Evolutionary conservation across 2,888 invertebrate genomes (phyloP), one percentile per base, ranked within the genome.

Genomic region (Neoitamus cyanurus): DNA sequence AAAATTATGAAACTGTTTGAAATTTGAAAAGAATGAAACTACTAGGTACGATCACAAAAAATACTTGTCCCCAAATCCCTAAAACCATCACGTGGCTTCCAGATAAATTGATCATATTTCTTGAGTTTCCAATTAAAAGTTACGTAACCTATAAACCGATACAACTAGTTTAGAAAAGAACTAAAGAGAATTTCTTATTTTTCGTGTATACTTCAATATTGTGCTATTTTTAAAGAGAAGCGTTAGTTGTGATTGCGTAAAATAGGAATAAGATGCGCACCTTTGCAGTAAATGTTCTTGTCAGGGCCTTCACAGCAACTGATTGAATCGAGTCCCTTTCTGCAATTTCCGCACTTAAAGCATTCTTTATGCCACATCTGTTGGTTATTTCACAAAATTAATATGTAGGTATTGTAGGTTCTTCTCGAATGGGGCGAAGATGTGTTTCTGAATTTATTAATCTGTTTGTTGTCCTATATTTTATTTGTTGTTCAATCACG

Each of bases 211-310:
- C 20, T 58, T 58, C 25, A 58, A 58, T 20, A 58, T 58, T 58
- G 6, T 25, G 58, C 58, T 58, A 58, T n/a, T n/a, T n/a, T 58
- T 58, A 9, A 9, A 58, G 25, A 58, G 25, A 58, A 58, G 58
- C 25, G 20, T 58, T 58, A 58, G 58, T 58, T 58, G 7, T 20
- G 25, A 3, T 58, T 58, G 58, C 58, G 25, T 58, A 58, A 58
- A 58, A 25, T 58, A 58, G 58, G 58, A 58, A 15, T 30, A 70
- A 88, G 86, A 88, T 88, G 93, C 94, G 90, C 93, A 97, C 97
- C 96, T 96, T 96, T 98, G 93, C 98, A 98, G 93, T 97, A 98
- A 93, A 98, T 97, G 91, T 98, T 96, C 93, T 96, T 96, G 92
- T 98, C 97, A 89, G 98, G 96, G 90, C 97, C 98, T 92, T 97